These are phyloP conservation scores for Triplophysa rosa DNA, from an alignment of 2,113 vertebrate genomes.

Conservation along the genomic window DNA sequence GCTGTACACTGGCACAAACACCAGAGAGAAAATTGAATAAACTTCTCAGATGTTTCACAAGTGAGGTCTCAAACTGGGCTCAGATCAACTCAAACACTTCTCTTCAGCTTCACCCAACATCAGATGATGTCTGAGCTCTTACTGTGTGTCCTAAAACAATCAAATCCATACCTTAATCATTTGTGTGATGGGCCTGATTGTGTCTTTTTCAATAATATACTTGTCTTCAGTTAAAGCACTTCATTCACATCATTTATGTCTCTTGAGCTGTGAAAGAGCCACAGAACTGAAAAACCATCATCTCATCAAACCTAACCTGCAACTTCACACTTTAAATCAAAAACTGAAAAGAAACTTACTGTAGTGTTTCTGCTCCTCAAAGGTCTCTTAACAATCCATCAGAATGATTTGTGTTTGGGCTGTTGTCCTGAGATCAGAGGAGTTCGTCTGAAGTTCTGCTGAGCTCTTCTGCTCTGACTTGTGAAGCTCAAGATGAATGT, in stretches of 20 bases:
- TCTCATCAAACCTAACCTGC: not conserved
- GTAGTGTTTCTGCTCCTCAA: not conserved
- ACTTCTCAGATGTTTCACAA: too few species aligned
- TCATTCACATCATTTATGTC: too few species aligned
- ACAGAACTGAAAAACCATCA: not conserved
- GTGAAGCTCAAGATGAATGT: constrained; percentile 42
- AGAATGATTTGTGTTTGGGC: not conserved
- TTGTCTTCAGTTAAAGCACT: not conserved
- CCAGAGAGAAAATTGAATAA: not conserved
- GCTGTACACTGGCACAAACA: not conserved
- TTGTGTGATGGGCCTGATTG: not conserved
- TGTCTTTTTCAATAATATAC: not conserved
- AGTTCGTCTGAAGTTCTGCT: too few species aligned
- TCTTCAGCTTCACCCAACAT: not conserved
- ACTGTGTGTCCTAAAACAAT: too few species aligned
- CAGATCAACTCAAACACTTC: not conserved
- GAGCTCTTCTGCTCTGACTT: constrained; percentile 42
- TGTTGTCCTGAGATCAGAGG: not conserved
- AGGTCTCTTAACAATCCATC: constrained; percentile 21
- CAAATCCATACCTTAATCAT: not conserved
- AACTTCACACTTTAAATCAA: not conserved
- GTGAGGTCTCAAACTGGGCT: not conserved
- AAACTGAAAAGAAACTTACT: constrained; percentile 45
- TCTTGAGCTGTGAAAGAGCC: not conserved
- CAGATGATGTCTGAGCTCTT: not conserved